phyloP scores from a whole-genome alignment of 2,113 vertebrate species.

The Petrocephalus zakoni region DNA sequence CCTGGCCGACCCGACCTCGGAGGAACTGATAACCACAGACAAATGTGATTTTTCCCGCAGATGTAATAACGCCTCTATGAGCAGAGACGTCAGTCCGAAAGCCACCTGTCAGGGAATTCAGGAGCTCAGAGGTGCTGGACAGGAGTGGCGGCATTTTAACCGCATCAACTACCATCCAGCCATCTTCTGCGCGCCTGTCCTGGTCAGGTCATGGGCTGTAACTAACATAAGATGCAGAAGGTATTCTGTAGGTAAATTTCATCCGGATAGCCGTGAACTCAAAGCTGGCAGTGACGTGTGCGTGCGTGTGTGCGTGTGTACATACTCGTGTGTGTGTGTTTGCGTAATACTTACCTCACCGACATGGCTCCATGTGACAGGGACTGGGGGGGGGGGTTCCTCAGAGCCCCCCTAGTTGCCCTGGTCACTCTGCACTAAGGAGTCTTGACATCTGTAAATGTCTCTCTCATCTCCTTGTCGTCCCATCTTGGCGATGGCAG shows the following conservation, averaged over 20 bases:
- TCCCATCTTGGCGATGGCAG: slow-evolving; percentile 4
- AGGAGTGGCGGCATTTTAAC: background rate
- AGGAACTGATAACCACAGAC: background rate
- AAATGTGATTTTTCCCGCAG: background rate
- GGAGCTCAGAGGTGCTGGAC: background rate
- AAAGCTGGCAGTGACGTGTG: background rate
- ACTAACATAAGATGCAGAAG: background rate
- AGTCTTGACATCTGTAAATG: background rate
- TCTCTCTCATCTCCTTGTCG: background rate
- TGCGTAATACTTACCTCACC: background rate
- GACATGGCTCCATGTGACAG: background rate
- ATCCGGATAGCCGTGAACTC: background rate
- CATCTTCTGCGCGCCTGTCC: background rate
- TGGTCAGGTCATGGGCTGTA: background rate
- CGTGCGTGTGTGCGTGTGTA: background rate
- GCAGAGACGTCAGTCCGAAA: background rate
- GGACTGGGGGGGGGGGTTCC: background rate
- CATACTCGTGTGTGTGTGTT: background rate
- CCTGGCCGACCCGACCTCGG: background rate
- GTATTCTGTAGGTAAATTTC: background rate
- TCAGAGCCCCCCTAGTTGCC: background rate
- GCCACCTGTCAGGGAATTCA: background rate
- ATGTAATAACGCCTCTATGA: background rate
- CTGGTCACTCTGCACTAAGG: slow-evolving; percentile 13
- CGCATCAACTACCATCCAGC: background rate